Evolutionary conservation across 2,113 vertebrate species (phyloP).

Genomic region (Columba janthina): DNA sequence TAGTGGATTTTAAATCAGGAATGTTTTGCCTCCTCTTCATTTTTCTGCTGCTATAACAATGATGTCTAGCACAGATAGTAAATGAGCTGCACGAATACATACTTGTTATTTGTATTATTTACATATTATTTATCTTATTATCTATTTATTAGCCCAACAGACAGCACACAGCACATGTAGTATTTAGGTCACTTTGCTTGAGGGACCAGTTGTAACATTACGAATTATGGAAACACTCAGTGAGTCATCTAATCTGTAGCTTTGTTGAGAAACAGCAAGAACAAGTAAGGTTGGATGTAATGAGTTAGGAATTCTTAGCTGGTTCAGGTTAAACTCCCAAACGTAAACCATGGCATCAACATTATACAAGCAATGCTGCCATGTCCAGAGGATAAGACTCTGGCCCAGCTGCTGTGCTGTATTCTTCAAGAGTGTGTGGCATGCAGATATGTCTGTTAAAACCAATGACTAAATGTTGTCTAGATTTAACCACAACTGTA

Average conservation of each 20-base stretch:
- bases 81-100: not conserved
- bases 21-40: not conserved
- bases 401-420: not conserved
- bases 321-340: not conserved
- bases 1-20: constrained; percentile 3
- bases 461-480: not conserved
- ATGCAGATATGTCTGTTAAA: not conserved
- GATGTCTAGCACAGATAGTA: not conserved
- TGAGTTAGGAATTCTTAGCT: not conserved
- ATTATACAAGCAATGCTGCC: not conserved
- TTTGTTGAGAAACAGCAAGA: constrained; percentile 23
- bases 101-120: not conserved
- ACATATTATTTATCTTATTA: not conserved
- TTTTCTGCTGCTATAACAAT: not conserved
- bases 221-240: not conserved
- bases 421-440: not conserved
- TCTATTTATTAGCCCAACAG: constrained; percentile 6
- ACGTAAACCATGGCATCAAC: not conserved
- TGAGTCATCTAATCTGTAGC: constrained; percentile 13
- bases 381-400: not conserved
- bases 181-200: constrained; percentile 27
- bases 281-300: constrained; percentile 8
- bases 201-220: not conserved
- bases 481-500: fast-evolving
- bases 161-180: not conserved